Percentiles rank a stretch among this genome's conserved stretches.
Conservation (phyloP, 1,140 invertebrate species). For the Aradophagus sp. region DNA sequence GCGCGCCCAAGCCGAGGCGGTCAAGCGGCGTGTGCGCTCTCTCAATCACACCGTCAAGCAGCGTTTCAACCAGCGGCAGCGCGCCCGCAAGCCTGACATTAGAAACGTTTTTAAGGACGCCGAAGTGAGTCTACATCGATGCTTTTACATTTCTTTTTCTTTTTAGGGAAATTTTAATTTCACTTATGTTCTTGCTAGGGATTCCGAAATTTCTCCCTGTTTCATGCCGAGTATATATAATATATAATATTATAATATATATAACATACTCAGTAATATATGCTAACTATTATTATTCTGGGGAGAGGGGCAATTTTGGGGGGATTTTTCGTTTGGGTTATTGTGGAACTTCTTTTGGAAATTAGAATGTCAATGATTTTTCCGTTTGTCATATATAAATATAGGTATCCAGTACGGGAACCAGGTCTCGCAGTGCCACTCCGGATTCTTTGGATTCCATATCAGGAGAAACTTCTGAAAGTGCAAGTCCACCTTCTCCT, state of each 20-base stretch:
- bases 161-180: no score
- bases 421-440: conserved; percentile 88
- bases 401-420: conserved; percentile 81
- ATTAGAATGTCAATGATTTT: no score
- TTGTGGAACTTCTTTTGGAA: no score
- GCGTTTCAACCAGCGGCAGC: conserved; percentile 78
- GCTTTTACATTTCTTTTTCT: conserved; percentile 7
- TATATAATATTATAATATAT: no score
- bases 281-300: no score
- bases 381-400: no score
- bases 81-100: conserved; percentile 83
- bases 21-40: conserved; percentile 82
- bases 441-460: conserved; percentile 88
- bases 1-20: conserved; percentile 83
- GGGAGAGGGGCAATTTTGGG: no score
- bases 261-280: no score
- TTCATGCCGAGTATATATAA: no score
- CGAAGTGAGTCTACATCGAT: conserved; percentile 76
- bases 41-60: conserved; percentile 86
- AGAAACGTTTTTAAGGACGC: conserved; percentile 86
- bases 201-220: no score
- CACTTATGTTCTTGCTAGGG: no score
- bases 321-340: no score
- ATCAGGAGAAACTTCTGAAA: conserved; percentile 76
- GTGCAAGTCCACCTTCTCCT: conserved; percentile 72